Conservation (phyloP, 2,888 invertebrate species). For the Apamea epomidion region DNA sequence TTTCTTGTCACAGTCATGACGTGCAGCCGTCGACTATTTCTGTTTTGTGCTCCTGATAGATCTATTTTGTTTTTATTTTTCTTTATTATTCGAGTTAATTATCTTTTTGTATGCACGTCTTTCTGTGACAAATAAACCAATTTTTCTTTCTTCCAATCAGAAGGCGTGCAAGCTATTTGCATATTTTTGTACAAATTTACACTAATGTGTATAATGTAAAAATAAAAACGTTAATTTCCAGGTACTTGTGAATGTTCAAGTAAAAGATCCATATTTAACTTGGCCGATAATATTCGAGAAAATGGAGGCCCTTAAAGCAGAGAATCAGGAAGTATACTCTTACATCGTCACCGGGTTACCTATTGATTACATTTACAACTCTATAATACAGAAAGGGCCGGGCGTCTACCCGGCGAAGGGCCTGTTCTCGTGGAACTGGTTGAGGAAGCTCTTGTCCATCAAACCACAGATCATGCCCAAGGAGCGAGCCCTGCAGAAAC, state of each 20-base stretch:
- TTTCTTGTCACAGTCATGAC: too few species aligned
- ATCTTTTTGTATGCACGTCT: too few species aligned
- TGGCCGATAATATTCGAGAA: slow-evolving; percentile 78
- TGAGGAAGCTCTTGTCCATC: slow-evolving; percentile 62
- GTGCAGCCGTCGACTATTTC: too few species aligned
- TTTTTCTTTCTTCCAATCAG: not conserved
- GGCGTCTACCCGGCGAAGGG: slow-evolving; percentile 65
- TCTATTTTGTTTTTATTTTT: too few species aligned
- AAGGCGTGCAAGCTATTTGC: not conserved
- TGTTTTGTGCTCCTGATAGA: too few species aligned
- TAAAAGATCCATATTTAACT: slow-evolving; percentile 75
- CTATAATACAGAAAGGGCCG: slow-evolving; percentile 72
- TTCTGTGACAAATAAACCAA: too few species aligned
- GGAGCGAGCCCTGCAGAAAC: slow-evolving; percentile 53
- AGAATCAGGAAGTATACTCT: slow-evolving; percentile 78
- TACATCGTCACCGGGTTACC: slow-evolving; percentile 82
- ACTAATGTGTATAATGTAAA: slow-evolving; percentile 2
- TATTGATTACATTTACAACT: slow-evolving; percentile 83
- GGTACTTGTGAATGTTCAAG: slow-evolving; percentile 85
- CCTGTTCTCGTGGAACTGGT: slow-evolving; percentile 64
- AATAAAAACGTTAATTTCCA: slow-evolving; percentile 57
- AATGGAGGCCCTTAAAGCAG: slow-evolving; percentile 78
- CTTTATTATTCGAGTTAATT: too few species aligned
- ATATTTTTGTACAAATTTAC: not conserved
- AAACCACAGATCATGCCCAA: slow-evolving; percentile 69